Evolutionary conservation across 2,797 vertebrate species (phyloP).

Genomic region (Ispidina lecontei): DNA sequence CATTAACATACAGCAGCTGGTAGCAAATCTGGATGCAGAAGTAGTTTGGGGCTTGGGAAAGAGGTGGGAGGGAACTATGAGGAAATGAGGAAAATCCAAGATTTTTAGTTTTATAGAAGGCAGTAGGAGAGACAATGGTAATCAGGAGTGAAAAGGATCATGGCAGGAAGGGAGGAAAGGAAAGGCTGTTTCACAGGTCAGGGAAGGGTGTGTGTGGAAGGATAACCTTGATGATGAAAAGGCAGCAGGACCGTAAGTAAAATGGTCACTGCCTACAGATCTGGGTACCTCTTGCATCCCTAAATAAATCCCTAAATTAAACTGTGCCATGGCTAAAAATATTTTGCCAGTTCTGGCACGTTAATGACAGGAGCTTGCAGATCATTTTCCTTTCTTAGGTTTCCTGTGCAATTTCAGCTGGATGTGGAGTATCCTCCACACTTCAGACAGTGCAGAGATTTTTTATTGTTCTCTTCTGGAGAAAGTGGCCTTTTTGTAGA

Average conservation of each 20-base stretch:
- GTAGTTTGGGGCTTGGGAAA: neutral
- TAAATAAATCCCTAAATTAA: conserved; percentile 22
- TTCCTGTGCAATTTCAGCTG: neutral
- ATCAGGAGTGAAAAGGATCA: neutral
- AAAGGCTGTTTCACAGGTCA: neutral
- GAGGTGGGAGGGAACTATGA: neutral
- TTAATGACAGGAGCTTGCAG: conserved; percentile 15
- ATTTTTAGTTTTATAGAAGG: neutral
- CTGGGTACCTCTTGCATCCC: neutral
- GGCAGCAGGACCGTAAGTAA: conserved; percentile 3
- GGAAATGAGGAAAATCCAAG: neutral
- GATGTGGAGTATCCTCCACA: neutral
- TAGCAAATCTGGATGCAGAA: neutral
- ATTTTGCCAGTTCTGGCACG: neutral
- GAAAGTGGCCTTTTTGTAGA: neutral
- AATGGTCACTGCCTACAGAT: conserved; percentile 5
- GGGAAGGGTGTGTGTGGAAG: neutral
- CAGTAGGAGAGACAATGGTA: neutral
- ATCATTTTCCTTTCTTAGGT: conserved; percentile 1
- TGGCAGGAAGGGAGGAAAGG: neutral
- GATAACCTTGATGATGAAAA: neutral
- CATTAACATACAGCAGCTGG: neutral
- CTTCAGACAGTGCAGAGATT: neutral
- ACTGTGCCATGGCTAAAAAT: conserved; percentile 22
- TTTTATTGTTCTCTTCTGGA: neutral